Evolutionary conservation across 1,140 invertebrate species (phyloP).

Genomic region (Helicorthomorpha holstii): DNA sequence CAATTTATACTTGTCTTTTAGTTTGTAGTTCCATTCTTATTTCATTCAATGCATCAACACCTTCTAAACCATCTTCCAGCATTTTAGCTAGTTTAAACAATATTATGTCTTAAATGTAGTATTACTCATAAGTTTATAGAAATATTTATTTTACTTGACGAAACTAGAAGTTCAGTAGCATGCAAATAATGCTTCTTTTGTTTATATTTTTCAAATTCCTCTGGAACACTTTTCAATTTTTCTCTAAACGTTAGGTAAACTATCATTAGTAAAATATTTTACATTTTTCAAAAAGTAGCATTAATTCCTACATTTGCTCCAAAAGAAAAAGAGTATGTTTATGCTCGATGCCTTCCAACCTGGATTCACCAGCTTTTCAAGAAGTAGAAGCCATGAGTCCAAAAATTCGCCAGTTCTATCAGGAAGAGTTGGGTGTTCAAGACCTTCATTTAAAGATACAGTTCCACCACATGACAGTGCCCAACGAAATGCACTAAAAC

Average conservation of each 20-base stretch:
- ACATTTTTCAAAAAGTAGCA: slow-evolving; percentile 7
- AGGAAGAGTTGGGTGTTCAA: slow-evolving; percentile 41
- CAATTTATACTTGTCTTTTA: slow-evolving; percentile 51
- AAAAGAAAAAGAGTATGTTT: slow-evolving; percentile 72
- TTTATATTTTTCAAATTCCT: slow-evolving; percentile 48
- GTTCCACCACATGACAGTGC: slow-evolving; percentile 47
- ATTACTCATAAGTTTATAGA: too few species aligned
- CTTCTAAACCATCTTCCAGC: slow-evolving; percentile 49
- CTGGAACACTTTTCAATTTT: slow-evolving; percentile 56
- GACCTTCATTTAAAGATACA: slow-evolving; percentile 33
- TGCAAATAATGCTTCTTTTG: slow-evolving; percentile 63
- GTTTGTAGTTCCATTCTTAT: slow-evolving; percentile 48
- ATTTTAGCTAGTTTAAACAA: slow-evolving; percentile 27
- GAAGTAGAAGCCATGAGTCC: slow-evolving; percentile 65
- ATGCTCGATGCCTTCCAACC: slow-evolving; percentile 82
- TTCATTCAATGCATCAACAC: slow-evolving; percentile 64
- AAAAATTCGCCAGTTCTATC: slow-evolving; percentile 58
- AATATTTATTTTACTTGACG: slow-evolving; percentile 17
- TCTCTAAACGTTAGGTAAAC: slow-evolving; percentile 34
- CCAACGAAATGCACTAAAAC: slow-evolving; percentile 58
- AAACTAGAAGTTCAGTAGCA: slow-evolving; percentile 61
- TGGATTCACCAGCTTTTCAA: slow-evolving; percentile 83
- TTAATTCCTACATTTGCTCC: slow-evolving; percentile 58
- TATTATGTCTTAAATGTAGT: too few species aligned
- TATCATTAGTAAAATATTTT: not conserved